Evolutionary conservation across 1,140 invertebrate genomes (phyloP), one percentile per base, ranked within the genome.

Genomic region (Microplitis mediator): DNA sequence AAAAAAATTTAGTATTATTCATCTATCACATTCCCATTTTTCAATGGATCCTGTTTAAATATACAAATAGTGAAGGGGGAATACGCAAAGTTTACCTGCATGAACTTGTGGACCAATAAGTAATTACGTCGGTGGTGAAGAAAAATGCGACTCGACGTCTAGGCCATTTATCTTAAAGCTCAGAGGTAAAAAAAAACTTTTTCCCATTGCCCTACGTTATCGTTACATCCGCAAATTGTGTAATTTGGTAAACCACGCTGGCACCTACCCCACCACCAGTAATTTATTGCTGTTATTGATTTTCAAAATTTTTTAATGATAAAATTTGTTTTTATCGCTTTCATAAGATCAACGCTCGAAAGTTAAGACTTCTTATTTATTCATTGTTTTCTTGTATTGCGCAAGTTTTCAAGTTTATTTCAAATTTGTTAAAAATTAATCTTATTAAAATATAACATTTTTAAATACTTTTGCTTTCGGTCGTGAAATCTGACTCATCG

Each of bases 281-380:
- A 79, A 81, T 82, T 82, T 80, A 82, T 82, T 60, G 74, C 64
- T 65, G 73, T 78, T 82, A 82, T 82, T 73, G 80, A 79, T 80
- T 80, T 61, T 64, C 31, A 23, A 34, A 54, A 35, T 14, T 56
- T 74, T 75, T 23, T 23, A 23, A 23, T 23, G 23, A 23, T 2
- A 23, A 23, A 23, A 23, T 23, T 23, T 23, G n/a, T 23, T 23
- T 23, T 23, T 23, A 23, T 23, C 23, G 23, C 23, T 23, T 23
- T 23, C 23, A 23, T 23, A 23, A 23, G 23, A 23, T 23, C 23
- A 23, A 23, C 23, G 0, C 23, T 23, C 2, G 23, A 23, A 23
- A 23, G 23, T 23, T 23, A 23, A 23, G 23, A 23, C 23, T 23
- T 23, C 1, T 23, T 23, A 23, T 23, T 23, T 23, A 23, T 23